A percentile compares a stretch with the other conserved stretches of the same genome.
phyloP scores from a whole-genome alignment of 1,140 invertebrate genomes.

The Plodia interpunctella region DNA sequence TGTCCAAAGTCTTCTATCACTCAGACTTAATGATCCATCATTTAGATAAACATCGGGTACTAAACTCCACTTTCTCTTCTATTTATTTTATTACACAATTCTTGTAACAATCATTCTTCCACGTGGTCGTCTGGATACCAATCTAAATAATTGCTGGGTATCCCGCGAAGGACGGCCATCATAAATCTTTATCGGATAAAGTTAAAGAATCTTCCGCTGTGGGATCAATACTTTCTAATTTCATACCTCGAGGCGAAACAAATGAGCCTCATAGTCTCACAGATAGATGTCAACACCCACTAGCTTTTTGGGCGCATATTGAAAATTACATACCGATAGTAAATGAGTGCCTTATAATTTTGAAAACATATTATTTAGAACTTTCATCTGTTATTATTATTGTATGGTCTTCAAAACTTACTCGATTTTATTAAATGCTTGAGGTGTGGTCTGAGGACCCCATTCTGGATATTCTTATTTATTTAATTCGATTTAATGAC shows the following conservation, averaged over 20 bases:
- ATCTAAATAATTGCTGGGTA: constrained; percentile 56
- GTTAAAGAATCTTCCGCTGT: constrained; percentile 34
- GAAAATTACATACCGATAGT: constrained; percentile 12
- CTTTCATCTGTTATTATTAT: background rate
- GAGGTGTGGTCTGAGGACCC: too few species aligned
- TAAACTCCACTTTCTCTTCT: constrained; percentile 24
- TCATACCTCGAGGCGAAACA: constrained; percentile 59
- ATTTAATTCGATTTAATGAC: too few species aligned
- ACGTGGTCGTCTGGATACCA: constrained; percentile 41
- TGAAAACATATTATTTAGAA: background rate
- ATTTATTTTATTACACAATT: constrained; percentile 28
- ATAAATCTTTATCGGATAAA: constrained; percentile 68
- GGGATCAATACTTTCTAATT: constrained; percentile 69
- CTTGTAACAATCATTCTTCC: constrained; percentile 21
- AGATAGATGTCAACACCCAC: constrained; percentile 33
- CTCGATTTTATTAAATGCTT: too few species aligned
- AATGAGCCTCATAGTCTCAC: constrained; percentile 57
- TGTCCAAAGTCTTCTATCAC: background rate
- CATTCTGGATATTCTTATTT: too few species aligned
- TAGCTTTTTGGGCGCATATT: constrained; percentile 4
- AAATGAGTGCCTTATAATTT: background rate
- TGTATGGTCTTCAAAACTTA: too few species aligned
- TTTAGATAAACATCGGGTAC: constrained; percentile 23
- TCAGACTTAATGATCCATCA: constrained; percentile 17
- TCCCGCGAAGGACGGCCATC: constrained; percentile 32